Evolutionary conservation across 2,113 vertebrate genomes (phyloP).

Genomic region (Rallus limicola): DNA sequence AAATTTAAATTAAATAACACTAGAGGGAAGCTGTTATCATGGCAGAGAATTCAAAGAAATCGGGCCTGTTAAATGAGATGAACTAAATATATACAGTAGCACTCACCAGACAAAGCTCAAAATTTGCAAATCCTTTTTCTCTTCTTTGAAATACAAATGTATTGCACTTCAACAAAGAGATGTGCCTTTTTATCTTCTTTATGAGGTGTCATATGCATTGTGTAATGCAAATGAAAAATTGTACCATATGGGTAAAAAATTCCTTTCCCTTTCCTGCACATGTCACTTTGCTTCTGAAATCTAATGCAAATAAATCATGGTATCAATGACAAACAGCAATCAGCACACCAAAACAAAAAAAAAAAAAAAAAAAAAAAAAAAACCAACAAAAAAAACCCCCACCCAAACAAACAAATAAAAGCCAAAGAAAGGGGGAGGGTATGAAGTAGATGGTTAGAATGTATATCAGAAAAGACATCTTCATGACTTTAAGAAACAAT

Average conservation of each 20-base stretch:
- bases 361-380: neutral
- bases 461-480: neutral
- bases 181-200: slow-evolving; percentile 28
- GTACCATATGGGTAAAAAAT: neutral
- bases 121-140: slow-evolving; percentile 16
- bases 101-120: neutral
- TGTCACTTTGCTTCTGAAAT: neutral
- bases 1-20: neutral
- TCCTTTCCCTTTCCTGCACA: neutral
- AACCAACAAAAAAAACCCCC: too few species aligned
- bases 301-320: neutral
- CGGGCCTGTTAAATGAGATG: neutral
- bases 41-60: neutral
- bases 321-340: neutral
- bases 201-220: neutral
- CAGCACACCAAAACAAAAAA: neutral
- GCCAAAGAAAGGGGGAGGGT: accelerated
- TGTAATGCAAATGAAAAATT: slow-evolving; percentile 11
- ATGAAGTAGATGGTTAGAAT: neutral
- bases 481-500: neutral
- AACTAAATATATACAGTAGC: neutral
- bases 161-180: neutral
- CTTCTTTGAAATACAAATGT: neutral
- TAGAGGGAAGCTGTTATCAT: neutral
- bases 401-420: too few species aligned